Conservation (phyloP, 2,113 vertebrate genomes). For the Catagonus wagneri region DNA sequence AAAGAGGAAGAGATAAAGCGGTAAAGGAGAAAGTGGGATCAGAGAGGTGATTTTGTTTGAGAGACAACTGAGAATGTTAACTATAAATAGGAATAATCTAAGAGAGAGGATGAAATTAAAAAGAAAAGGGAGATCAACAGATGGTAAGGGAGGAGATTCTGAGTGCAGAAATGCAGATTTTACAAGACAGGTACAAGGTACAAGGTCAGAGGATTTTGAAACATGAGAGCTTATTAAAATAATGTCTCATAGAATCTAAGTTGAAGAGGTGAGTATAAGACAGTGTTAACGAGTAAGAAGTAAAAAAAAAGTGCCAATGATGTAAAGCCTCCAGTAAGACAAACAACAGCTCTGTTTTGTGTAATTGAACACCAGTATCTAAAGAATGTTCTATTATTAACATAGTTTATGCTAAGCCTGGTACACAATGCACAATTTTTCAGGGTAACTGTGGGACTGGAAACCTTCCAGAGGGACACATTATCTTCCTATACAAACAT, state of each 20-base stretch:
- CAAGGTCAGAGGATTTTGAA: constrained; percentile 1
- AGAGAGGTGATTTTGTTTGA: background rate
- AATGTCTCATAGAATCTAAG: background rate
- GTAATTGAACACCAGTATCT: background rate
- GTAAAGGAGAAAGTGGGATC: background rate
- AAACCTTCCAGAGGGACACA: background rate
- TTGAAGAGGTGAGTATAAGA: background rate
- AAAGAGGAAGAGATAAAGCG: background rate
- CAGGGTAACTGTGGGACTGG: background rate
- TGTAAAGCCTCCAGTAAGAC: background rate
- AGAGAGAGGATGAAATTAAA: background rate
- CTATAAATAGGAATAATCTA: background rate
- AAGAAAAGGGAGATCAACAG: background rate
- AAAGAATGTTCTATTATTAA: background rate
- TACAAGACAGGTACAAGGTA: background rate
- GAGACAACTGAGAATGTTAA: background rate
- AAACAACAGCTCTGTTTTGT: background rate
- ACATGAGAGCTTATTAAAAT: background rate
- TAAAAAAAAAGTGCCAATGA: background rate
- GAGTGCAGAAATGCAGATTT: background rate
- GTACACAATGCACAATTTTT: background rate
- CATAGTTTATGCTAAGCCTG: background rate
- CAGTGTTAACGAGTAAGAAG: background rate
- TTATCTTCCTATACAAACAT: background rate
- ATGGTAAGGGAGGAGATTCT: background rate